A percentile compares a stretch with the other conserved stretches of the same genome.
These are phyloP conservation scores for Bhutanitis thaidina DNA, from an alignment of 2,888 invertebrate genomes.

Conservation along the genomic window DNA sequence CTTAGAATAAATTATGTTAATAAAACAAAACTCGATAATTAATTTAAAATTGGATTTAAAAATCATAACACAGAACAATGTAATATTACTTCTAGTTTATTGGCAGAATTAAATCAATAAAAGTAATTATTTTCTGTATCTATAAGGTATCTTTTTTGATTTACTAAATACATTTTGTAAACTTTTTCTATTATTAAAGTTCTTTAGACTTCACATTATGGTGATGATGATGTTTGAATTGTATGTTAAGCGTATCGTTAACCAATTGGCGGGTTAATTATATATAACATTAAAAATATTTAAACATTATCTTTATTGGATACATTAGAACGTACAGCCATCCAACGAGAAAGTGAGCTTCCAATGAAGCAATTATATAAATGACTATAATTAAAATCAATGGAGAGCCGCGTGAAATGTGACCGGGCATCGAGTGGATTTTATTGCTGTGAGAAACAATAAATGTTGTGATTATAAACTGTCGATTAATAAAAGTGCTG, in stretches of 20 bases:
- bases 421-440: constrained; percentile 49
- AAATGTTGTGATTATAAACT: constrained; percentile 60
- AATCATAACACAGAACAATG: too few species aligned
- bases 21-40: too few species aligned
- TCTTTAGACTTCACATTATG: too few species aligned
- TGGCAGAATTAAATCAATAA: too few species aligned
- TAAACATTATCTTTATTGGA: constrained; percentile 56
- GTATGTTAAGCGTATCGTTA: neutral
- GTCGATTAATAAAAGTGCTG: constrained; percentile 53
- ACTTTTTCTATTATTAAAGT: too few species aligned
- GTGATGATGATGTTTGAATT: too few species aligned
- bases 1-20: too few species aligned
- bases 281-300: constrained; percentile 22
- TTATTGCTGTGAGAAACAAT: constrained; percentile 75
- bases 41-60: too few species aligned
- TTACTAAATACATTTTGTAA: too few species aligned
- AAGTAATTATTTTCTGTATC: too few species aligned
- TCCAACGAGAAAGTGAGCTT: constrained; percentile 60
- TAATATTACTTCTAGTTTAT: too few species aligned
- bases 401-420: constrained; percentile 63
- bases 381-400: constrained; percentile 70
- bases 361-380: constrained; percentile 71
- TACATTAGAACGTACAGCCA: constrained; percentile 62
- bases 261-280: constrained; percentile 35
- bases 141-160: too few species aligned